Conservation (phyloP, 2,888 invertebrate genomes). For the Sesamia inferens region DNA sequence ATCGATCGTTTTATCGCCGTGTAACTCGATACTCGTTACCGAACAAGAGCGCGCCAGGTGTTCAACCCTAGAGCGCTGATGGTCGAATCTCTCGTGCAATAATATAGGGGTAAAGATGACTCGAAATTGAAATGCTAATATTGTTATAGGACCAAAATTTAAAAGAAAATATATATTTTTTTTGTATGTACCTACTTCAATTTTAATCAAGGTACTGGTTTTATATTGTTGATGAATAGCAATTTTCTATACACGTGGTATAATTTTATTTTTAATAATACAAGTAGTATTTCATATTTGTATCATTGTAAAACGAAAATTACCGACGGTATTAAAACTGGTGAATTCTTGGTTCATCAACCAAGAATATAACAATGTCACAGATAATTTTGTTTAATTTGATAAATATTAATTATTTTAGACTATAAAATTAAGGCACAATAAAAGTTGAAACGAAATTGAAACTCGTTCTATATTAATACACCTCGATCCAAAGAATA, state of each 20-base stretch:
- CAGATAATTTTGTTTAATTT: no score
- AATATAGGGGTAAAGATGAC: constrained; percentile 63
- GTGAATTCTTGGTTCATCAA: no score
- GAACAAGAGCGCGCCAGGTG: constrained; percentile 66
- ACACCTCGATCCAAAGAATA: background rate
- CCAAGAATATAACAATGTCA: no score
- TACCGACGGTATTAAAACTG: background rate
- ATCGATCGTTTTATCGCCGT: constrained; percentile 58
- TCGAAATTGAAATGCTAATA: constrained; percentile 63
- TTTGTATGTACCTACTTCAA: background rate
- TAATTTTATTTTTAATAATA: background rate
- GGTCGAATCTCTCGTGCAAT: constrained; percentile 60
- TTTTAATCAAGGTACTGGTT: constrained; percentile 4
- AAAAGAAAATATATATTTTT: constrained; percentile 45
- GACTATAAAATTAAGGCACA: no score
- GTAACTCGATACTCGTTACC: constrained; percentile 65
- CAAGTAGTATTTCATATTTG: background rate
- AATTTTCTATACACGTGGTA: constrained; percentile 11
- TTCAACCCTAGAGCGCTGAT: constrained; percentile 61
- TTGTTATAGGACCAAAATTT: constrained; percentile 59
- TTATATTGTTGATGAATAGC: constrained; percentile 8
- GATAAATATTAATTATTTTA: background rate
- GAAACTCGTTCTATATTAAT: background rate
- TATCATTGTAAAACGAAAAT: background rate
- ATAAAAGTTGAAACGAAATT: background rate